A percentile compares a stretch with the other conserved stretches of the same genome.
Evolutionary conservation across 2,888 invertebrate genomes (phyloP).

Genomic region (Drosophila peninsularis): DNA sequence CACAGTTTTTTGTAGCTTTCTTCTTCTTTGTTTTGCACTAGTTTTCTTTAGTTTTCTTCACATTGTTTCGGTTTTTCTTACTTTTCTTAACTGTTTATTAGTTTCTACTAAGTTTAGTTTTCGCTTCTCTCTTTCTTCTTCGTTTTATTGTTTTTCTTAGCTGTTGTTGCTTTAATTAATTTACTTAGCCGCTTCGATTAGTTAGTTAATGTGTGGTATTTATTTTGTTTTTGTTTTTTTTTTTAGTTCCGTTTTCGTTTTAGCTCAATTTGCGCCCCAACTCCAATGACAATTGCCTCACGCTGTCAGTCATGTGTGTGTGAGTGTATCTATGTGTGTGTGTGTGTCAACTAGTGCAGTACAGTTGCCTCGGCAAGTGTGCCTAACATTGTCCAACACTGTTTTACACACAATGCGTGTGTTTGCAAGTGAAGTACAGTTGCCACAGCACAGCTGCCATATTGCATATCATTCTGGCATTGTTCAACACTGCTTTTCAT

Average conservation of each 20-base stretch:
- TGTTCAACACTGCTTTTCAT: constrained; percentile 1
- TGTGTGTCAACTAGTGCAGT: background rate
- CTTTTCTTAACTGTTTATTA: background rate
- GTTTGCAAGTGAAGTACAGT: constrained; percentile 26
- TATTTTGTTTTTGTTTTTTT: background rate
- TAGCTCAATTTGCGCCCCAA: constrained; percentile 82
- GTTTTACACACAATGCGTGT: too few relatives aligned
- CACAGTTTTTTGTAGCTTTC: background rate
- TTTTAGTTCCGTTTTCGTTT: constrained; percentile 21
- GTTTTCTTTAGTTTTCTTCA: constrained; percentile 1
- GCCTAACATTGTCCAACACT: constrained; percentile 4
- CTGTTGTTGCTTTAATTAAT: constrained; percentile 14
- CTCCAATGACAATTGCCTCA: constrained; percentile 73
- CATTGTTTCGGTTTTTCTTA: background rate
- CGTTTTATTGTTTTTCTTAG: background rate
- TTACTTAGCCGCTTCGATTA: constrained; percentile 26
- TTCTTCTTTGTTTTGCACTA: background rate
- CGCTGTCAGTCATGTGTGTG: constrained; percentile 18
- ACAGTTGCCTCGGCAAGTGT: constrained; percentile 1
- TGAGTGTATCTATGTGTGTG: constrained; percentile 9
- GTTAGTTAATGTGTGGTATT: background rate
- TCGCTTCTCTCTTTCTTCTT: background rate
- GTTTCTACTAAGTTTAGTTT: constrained; percentile 4
- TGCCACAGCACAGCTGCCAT: constrained; percentile 8
- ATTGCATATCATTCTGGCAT: background rate